Percentiles rank a stretch among this genome's conserved stretches.
Conservation (phyloP, 2,888 invertebrate species). For the Agonopterix subpropinquella region DNA sequence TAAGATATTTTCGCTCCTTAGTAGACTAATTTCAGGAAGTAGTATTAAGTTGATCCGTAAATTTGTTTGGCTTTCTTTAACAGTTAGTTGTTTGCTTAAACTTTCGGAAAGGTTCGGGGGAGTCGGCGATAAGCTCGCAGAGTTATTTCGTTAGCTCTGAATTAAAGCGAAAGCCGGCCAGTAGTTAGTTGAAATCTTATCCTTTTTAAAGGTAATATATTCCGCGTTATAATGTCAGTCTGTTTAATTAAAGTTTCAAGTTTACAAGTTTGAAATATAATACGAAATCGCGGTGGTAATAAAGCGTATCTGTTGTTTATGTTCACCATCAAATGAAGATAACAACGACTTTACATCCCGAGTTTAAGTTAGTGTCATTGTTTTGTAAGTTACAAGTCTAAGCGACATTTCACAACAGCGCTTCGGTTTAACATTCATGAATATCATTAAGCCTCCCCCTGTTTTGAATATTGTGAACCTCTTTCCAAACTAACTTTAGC, state of each 20-base stretch:
- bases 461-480: conserved; percentile 59
- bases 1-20: conserved; percentile 36
- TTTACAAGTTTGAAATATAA: conserved; percentile 52
- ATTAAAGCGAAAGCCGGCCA: conserved; percentile 46
- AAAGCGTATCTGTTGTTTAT: conserved; percentile 62
- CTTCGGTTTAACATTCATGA: conserved; percentile 67
- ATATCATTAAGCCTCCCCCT: conserved; percentile 64
- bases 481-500: conserved; percentile 45
- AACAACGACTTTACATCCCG: conserved; percentile 60
- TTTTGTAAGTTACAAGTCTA: conserved; percentile 68
- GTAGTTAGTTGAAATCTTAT: conserved; percentile 35
- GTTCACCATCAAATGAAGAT: conserved; percentile 61
- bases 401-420: conserved; percentile 64
- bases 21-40: conserved; percentile 32
- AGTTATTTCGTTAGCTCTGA: conserved; percentile 42
- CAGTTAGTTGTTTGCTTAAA: conserved; percentile 51
- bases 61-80: conserved; percentile 51
- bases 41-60: conserved; percentile 35
- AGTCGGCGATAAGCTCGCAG: conserved; percentile 34
- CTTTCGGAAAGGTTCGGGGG: conserved; percentile 39
- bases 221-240: conserved; percentile 33
- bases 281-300: conserved; percentile 46
- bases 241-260: conserved; percentile 41
- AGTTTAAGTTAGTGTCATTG: conserved; percentile 70
- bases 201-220: conserved; percentile 35